A percentile compares a stretch with the other conserved stretches of the same genome.
phyloP scores from a whole-genome alignment of 2,113 vertebrate species.

The Hemicordylus capensis region DNA sequence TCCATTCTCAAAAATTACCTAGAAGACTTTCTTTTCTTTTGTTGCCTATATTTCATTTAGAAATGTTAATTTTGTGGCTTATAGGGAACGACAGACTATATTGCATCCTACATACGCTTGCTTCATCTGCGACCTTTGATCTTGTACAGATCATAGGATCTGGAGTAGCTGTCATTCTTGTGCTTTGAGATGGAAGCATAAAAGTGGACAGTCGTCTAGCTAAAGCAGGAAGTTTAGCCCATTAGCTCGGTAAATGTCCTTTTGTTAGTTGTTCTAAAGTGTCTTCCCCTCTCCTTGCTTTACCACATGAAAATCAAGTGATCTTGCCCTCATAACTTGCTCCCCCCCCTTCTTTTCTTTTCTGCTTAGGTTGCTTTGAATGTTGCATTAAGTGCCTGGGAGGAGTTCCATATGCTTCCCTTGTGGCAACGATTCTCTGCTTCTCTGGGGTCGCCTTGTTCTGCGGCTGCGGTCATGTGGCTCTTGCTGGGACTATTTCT shows the following conservation, averaged over 20 bases:
- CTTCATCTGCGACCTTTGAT: constrained; percentile 39
- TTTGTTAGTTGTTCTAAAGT: constrained; percentile 44
- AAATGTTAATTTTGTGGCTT: neutral
- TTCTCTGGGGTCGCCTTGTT: constrained; percentile 97
- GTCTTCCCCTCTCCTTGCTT: constrained; percentile 32
- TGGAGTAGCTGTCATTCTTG: constrained; percentile 35
- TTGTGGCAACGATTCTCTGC: constrained; percentile 97
- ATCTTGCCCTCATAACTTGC: constrained; percentile 33
- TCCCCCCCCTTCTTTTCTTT: neutral
- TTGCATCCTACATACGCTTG: constrained; percentile 57
- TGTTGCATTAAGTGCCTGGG: constrained; percentile 99
- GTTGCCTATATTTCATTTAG: neutral
- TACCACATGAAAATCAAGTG: constrained; percentile 37
- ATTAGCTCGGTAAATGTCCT: constrained; percentile 44
- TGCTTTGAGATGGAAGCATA: constrained; percentile 29
- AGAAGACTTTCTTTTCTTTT: neutral
- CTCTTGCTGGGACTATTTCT: constrained; percentile 88
- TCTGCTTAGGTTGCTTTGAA: constrained; percentile 93
- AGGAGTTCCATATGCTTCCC: constrained; percentile 96
- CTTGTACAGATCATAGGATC: constrained; percentile 43
- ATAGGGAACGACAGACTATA: constrained; percentile 29
- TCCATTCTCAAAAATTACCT: too few relatives aligned
- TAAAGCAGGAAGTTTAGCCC: constrained; percentile 41
- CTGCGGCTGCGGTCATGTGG: constrained; percentile 96
- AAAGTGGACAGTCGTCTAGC: constrained; percentile 52